These are phyloP conservation scores for Drosophila neotestacea DNA, from an alignment of 2,888 invertebrate genomes.

Conservation along the genomic window DNA sequence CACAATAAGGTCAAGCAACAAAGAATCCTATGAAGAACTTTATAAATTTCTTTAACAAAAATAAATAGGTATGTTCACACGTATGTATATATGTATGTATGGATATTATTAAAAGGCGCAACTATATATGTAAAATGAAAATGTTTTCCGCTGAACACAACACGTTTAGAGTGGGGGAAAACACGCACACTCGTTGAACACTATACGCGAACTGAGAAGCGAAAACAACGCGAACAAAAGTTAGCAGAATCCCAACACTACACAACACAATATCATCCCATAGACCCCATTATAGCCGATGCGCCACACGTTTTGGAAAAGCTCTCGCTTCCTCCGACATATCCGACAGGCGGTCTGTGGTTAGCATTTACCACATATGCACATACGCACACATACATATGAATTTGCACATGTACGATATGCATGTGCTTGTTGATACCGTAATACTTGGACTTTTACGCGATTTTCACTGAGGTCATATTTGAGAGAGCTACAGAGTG, in stretches of 20 bases:
- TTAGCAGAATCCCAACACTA: conserved; percentile 35
- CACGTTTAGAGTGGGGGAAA: conserved; percentile 14
- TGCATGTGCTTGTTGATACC: conserved; percentile 32
- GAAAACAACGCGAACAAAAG: conserved; percentile 28
- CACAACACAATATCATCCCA: conserved; percentile 12
- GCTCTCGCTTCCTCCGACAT: conserved; percentile 28
- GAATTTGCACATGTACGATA: neutral
- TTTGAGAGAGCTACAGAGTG: conserved; percentile 7
- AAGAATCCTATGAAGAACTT: conserved; percentile 10
- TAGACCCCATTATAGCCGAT: conserved; percentile 29
- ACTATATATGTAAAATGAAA: conserved; percentile 14
- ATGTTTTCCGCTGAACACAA: conserved; percentile 20
- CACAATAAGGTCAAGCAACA: conserved; percentile 23
- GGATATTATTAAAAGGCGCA: conserved; percentile 9
- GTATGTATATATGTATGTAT: neutral
- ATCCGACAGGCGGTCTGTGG: conserved; percentile 41
- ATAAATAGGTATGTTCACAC: neutral
- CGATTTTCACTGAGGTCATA: conserved; percentile 40
- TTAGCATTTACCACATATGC: conserved; percentile 20
- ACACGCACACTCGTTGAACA: conserved; percentile 40
- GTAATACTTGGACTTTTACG: conserved; percentile 25
- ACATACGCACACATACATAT: conserved; percentile 4
- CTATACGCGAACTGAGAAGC: conserved; percentile 36
- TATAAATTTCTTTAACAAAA: conserved; percentile 9
- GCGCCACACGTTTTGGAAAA: conserved; percentile 39